phyloP scores from a whole-genome alignment of 2,797 vertebrate species.

The Rousettus madagascariensis region DNA sequence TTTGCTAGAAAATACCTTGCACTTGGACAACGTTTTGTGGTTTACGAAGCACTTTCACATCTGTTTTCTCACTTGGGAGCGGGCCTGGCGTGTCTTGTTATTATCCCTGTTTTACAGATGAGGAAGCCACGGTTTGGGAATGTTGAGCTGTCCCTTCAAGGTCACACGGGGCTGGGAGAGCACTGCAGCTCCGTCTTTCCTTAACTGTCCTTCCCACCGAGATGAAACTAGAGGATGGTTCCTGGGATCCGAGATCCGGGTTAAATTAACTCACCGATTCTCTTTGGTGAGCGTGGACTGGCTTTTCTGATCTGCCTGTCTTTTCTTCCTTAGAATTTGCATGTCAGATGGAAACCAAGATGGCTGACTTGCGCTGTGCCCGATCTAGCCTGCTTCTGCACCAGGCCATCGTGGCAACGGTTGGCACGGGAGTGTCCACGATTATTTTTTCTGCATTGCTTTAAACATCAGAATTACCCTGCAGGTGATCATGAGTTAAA shows the following conservation, averaged over 20 bases:
- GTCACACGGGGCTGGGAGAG: not conserved
- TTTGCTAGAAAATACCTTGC: not conserved
- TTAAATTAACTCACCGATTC: not conserved
- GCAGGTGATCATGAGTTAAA: not conserved
- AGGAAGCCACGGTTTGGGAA: slow-evolving; percentile 29
- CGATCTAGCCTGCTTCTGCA: not conserved
- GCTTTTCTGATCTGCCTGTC: not conserved
- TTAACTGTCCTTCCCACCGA: not conserved
- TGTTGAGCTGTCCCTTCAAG: not conserved
- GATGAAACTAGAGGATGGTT: not conserved
- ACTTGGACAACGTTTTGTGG: not conserved
- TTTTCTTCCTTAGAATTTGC: not conserved
- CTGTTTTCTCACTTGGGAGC: not conserved
- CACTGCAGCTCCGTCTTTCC: not conserved
- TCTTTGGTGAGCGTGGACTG: not conserved
- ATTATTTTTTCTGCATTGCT: not conserved
- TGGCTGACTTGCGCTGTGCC: not conserved
- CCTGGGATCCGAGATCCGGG: not conserved
- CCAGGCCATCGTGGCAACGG: fast-evolving
- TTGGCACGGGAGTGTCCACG: not conserved
- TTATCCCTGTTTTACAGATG: not conserved
- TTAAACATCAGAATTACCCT: not conserved
- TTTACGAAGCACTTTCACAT: slow-evolving; percentile 28
- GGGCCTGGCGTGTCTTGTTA: not conserved
- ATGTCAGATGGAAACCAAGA: not conserved